phyloP scores from a whole-genome alignment of 2,113 vertebrate species.

The Pholis gunnellus region DNA sequence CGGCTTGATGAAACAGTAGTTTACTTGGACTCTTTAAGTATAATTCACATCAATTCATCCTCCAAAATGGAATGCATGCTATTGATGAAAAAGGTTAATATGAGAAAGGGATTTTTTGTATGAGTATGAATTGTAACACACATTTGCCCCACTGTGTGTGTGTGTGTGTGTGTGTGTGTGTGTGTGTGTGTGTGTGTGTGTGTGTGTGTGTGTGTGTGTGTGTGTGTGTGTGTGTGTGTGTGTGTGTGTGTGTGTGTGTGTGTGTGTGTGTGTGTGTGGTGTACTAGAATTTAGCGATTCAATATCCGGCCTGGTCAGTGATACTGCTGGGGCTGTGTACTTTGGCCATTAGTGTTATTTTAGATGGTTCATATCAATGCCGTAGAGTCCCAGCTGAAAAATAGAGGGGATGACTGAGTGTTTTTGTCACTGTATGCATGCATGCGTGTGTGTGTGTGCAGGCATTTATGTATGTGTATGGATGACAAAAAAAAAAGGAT shows the following conservation, averaged over 20 bases:
- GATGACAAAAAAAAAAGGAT: neutral
- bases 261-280: neutral
- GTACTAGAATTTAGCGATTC: conserved; percentile 41
- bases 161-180: neutral
- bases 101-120: neutral
- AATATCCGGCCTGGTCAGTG: conserved; percentile 38
- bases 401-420: neutral
- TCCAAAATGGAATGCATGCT: neutral
- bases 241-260: neutral
- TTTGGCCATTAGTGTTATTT: conserved; percentile 48
- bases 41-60: conserved; percentile 8
- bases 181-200: neutral
- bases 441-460: neutral
- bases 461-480: conserved; percentile 1
- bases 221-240: neutral
- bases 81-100: neutral
- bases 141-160: neutral
- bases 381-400: conserved; percentile 15
- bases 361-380: conserved; percentile 22
- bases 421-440: neutral
- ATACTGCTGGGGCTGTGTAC: conserved; percentile 41
- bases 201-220: neutral
- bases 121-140: neutral
- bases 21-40: neutral
- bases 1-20: neutral